Conservation (phyloP, 2,888 invertebrate genomes). For the Allygus modestus region DNA sequence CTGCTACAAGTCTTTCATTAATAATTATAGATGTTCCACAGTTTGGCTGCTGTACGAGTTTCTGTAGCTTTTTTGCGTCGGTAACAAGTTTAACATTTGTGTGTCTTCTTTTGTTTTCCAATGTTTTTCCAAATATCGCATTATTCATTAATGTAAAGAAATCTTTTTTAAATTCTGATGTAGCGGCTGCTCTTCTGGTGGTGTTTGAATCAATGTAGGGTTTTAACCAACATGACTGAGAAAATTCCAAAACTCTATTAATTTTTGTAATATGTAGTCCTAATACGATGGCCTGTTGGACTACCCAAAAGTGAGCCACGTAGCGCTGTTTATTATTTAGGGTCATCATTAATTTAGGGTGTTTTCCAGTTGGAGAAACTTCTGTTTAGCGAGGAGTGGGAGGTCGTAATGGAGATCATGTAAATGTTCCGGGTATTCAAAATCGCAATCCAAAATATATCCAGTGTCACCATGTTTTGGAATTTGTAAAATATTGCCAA, state of each 20-base stretch:
- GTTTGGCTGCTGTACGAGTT: conserved; percentile 56
- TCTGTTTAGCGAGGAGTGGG: conserved; percentile 55
- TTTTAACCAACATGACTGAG: conserved; percentile 71
- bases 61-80: conserved; percentile 46
- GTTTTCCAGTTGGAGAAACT: conserved; percentile 46
- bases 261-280: conserved; percentile 71
- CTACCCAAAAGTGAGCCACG: conserved; percentile 51
- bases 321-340: conserved; percentile 59
- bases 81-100: conserved; percentile 53
- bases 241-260: conserved; percentile 70
- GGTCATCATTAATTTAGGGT: conserved; percentile 61
- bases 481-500: conserved; percentile 32
- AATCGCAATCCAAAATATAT: conserved; percentile 63
- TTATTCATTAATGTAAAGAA: conserved; percentile 55
- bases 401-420: conserved; percentile 60
- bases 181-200: conserved; percentile 67
- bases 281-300: conserved; percentile 43
- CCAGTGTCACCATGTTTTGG: conserved; percentile 53
- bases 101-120: conserved; percentile 55
- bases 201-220: conserved; percentile 69
- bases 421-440: conserved; percentile 61
- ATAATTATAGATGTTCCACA: conserved; percentile 39
- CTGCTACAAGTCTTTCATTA: conserved; percentile 62
- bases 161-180: conserved; percentile 73
- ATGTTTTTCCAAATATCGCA: conserved; percentile 44